These are phyloP conservation scores for Bugulina stolonifera DNA, from an alignment of 2,888 invertebrate species.

Conservation along the genomic window DNA sequence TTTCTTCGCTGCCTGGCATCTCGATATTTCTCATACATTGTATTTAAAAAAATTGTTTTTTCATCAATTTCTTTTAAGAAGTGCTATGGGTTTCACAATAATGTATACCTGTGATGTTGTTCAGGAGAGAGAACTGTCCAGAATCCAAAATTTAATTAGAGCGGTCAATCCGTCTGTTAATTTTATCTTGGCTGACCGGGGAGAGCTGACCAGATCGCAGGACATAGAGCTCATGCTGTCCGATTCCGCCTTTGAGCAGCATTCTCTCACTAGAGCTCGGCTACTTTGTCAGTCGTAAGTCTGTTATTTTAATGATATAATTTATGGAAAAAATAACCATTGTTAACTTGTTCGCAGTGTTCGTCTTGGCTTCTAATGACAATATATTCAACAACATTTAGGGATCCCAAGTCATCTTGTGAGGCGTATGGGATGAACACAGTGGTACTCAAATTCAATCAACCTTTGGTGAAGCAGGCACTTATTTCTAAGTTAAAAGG, in stretches of 20 bases:
- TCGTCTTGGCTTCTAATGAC: too few relatives aligned
- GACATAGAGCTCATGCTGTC: conserved; percentile 46
- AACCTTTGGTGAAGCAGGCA: conserved; percentile 39
- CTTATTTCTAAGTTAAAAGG: conserved; percentile 38
- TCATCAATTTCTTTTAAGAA: too few relatives aligned
- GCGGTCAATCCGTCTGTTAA: conserved; percentile 45
- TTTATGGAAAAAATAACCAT: too few relatives aligned
- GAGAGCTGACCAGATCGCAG: conserved; percentile 40
- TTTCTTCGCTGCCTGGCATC: too few relatives aligned
- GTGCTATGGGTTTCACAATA: too few relatives aligned
- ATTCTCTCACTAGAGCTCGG: conserved; percentile 36
- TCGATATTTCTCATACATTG: too few relatives aligned
- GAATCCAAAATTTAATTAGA: conserved; percentile 41
- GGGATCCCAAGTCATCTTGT: background rate
- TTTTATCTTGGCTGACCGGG: conserved; percentile 41
- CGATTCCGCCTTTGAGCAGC: conserved; percentile 38
- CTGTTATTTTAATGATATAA: too few relatives aligned
- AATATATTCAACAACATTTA: too few relatives aligned
- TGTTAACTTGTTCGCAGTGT: too few relatives aligned
- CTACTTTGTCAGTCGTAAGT: conserved; percentile 32
- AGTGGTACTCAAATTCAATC: conserved; percentile 37
- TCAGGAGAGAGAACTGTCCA: conserved; percentile 34
- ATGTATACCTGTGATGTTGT: too few relatives aligned
- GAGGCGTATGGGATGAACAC: conserved; percentile 32
- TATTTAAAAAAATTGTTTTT: too few relatives aligned